Evolutionary conservation across 2,888 invertebrate species (phyloP), one percentile per base, ranked within the genome.

Genomic region (Phyllotreta striolata): DNA sequence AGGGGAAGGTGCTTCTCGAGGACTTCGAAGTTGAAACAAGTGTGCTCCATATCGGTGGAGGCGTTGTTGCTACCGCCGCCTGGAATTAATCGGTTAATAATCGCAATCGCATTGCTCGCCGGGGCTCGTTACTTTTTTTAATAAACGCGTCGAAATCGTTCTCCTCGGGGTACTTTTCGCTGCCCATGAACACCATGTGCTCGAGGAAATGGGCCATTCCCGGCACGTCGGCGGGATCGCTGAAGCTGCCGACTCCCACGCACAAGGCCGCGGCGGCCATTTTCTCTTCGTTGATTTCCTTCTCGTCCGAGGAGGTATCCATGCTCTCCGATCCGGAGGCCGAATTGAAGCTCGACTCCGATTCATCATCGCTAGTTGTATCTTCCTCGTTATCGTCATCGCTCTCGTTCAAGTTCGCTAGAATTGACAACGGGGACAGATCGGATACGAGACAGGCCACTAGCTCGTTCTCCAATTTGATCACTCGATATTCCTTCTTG

Each of bases 111-210:
- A 3, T 40, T 40, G 1, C 9, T 41, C 9, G 5, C 41, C 4
- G 10, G 9, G 10, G 3, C 1, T 41, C 1, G 41, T 9, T 47
- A 14, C 54, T 41, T 55, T 56, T 56, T 37, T 44, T 56, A 41
- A 93, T 87, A 72, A 90, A 93, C 0, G 90, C 84, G 81, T 93
- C 93, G 76, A 93, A 92, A 69, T 89, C 90, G 79, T 94, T 94
- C 82, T 96, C 95, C 77, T 88, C 85, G 5, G 91, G 93, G 79
- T 90, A 96, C 78, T 94, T 95, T 76, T 91, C 86, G 70, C 93
- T 95, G 38, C 96, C 96, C 95, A 96, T 96, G 77, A 95, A 96
- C 14, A 96, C 91, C 95, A 96, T 93, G 79, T 94, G 94, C 75
- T 94, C 52, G 1, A 94, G 84, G 78, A 94, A 93, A 79, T 94